Evolutionary conservation across 2,888 invertebrate genomes (phyloP), one percentile per base, ranked within the genome.

Genomic region (Ormyrus rosae): DNA sequence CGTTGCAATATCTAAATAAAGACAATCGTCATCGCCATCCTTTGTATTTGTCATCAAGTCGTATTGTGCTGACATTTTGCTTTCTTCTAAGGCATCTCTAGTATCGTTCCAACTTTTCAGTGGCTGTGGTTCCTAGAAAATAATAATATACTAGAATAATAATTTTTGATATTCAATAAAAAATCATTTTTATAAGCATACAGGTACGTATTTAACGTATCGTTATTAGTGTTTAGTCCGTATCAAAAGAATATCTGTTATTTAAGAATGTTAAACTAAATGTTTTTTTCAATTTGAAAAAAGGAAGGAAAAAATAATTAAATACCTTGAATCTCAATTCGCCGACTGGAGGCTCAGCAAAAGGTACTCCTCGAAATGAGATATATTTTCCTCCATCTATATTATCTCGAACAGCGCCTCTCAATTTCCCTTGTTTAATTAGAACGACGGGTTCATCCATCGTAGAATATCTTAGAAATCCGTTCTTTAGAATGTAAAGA

Each of bases 41-140:
- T 83, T 6, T 8, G 68, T 2, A 34, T 67, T 5, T n/a, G 81
- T 45, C 0, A 60, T 0, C 5, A 74, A 45, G 0, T 80, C 34
- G 1, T 61, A n/a, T 67, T 89, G 86, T 7, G 83, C 83, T 11
- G 90, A 90, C 70, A 87, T 85, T 13, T 89, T 86, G 0, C 89
- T 89, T 60, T 90, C 87, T 6, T 87, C 84, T 0, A 91, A 90
- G 56, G 92, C 91, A 83, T 93, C 91, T 78, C 90, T 83, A 0
- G 92, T 85, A 0, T 87, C 89, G 0, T 83, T 83, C 93, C 93
- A 93, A 48, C 90, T 84, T 48, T 87, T 86, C 0, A 88, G 87
- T 2, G 91, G 89, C 64, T 87, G 86, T 0, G 92, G 92, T 6
- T 92, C 91, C 87, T 74, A 70, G 19, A 19, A 19, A 19, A 19